Base-by-base conservation (phyloP, 2,888 invertebrate species). In the Acronicta aceris region DNA sequence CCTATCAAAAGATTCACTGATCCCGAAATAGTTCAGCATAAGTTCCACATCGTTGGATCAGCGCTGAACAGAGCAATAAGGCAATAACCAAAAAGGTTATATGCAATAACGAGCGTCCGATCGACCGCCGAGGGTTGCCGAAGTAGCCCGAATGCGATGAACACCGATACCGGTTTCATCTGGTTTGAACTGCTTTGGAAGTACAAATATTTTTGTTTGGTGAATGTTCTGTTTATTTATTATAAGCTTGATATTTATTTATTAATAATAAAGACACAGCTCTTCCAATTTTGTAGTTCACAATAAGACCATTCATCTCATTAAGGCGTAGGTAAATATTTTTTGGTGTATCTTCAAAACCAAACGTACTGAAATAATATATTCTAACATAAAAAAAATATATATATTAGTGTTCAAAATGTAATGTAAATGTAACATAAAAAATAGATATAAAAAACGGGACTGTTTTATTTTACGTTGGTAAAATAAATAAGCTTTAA, bases 41-140 rank as follows among this genome's bases (percentile, higher is more conserved):
- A 75, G 73, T 75, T 75, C 73, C 65, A 65, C 65, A 47, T 66
- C 65, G 64, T 66, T 65, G 64, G 70, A 78, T 66, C 70, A 65
- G 51, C 69, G 36, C 76, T 72, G 65, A 78, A 69, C 65, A 61
- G 54, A 75, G 75, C 78, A 76, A 77, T 69, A 78, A 72, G 70
- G 66, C 76, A 75, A 78, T 76, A 76, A 78, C 73, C 66, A 73
- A 70, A 65, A 73, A 78, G 70, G 73, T 75, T 78, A 70, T 76
- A 69, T 75, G 76, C 76, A 72, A 75, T 75, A 78, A 70, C 60
- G 61, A 65, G 65, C 55, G 38, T 49, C 63, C 41, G 56, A 62
- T 78, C 70, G 66, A 68, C 65, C 46, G 52, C 59, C 63, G 75
- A 69, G 64, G 59, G 41, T 55, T 46, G 17, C 40, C 73, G 76